Conservation (phyloP, 2,113 vertebrate species). For the Sturnus vulgaris region DNA sequence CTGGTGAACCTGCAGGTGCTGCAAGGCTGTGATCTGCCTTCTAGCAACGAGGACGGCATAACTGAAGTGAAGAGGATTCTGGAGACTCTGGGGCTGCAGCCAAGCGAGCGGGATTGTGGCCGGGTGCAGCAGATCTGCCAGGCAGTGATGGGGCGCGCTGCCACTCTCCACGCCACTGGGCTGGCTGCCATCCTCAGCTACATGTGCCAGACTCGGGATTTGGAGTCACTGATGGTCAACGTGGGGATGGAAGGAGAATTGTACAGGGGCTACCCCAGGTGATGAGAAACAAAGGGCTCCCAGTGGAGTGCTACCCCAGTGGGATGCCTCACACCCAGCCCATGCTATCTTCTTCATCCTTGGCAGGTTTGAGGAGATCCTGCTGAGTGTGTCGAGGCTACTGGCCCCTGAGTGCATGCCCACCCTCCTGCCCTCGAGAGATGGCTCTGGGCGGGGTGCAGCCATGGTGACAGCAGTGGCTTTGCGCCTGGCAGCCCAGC, state of each 20-base stretch:
- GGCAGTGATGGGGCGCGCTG: conserved; percentile 70
- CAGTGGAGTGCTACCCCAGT: not conserved
- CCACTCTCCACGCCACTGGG: conserved; percentile 73
- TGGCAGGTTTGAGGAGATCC: conserved; percentile 71
- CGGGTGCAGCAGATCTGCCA: conserved; percentile 73
- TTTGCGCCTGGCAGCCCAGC: conserved; percentile 50
- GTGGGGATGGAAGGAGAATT: conserved; percentile 79
- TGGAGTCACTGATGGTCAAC: conserved; percentile 31
- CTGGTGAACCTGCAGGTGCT: not conserved
- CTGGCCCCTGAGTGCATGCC: conserved; percentile 74
- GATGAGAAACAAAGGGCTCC: not conserved
- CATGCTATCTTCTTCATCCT: not conserved
- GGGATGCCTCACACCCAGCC: not conserved
- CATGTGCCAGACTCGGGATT: conserved; percentile 67
- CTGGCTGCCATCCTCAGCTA: conserved; percentile 76
- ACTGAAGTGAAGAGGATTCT: conserved; percentile 38
- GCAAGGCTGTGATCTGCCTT: not conserved
- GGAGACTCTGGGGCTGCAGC: conserved; percentile 65
- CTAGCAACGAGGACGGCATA: conserved; percentile 40
- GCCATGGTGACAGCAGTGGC: conserved; percentile 83
- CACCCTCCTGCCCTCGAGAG: conserved; percentile 69
- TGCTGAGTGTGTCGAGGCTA: conserved; percentile 57
- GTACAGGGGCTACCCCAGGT: conserved; percentile 55
- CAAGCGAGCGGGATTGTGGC: conserved; percentile 42
- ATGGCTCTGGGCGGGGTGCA: conserved; percentile 77